Evolutionary conservation across 2,797 vertebrate genomes (phyloP).

Genomic region (Oryzias sinensis): DNA sequence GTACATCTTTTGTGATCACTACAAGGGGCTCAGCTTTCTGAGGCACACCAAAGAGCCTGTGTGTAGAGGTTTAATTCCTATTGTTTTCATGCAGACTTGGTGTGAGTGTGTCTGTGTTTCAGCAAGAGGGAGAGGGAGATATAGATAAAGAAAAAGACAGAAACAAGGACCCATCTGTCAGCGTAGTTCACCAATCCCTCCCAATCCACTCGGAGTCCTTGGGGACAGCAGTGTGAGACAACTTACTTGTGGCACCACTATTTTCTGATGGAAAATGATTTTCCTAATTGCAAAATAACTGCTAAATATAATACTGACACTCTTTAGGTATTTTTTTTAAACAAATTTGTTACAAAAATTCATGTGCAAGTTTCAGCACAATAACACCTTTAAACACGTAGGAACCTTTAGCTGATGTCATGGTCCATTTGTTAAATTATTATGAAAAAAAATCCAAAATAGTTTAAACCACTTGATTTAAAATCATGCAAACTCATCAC

Average conservation of each 20-base stretch:
- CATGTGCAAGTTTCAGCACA: background rate
- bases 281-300: constrained; percentile 46
- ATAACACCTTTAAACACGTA: background rate
- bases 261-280: constrained; percentile 43
- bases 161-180: constrained; percentile 87
- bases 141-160: constrained; percentile 77
- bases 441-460: too few relatives aligned
- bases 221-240: constrained; percentile 73
- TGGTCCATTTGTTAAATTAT: too few relatives aligned
- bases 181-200: constrained; percentile 73
- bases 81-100: constrained; percentile 79
- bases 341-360: constrained; percentile 7
- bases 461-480: background rate
- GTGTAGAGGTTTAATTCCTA: constrained; percentile 80
- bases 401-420: too few relatives aligned
- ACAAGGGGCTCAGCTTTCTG: constrained; percentile 81
- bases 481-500: constrained; percentile 29
- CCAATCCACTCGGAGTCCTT: constrained; percentile 75
- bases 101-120: constrained; percentile 75
- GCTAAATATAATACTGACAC: constrained; percentile 31
- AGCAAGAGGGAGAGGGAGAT: constrained; percentile 71
- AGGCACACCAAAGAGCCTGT: constrained; percentile 75
- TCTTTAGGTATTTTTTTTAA: constrained; percentile 16
- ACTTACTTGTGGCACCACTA: constrained; percentile 81
- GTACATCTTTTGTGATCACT: constrained; percentile 77